Percentiles rank a stretch among this genome's conserved stretches.
These are phyloP conservation scores for Pipistrellus pygmaeus DNA, from an alignment of 2,797 vertebrate species.

Conservation along the genomic window DNA sequence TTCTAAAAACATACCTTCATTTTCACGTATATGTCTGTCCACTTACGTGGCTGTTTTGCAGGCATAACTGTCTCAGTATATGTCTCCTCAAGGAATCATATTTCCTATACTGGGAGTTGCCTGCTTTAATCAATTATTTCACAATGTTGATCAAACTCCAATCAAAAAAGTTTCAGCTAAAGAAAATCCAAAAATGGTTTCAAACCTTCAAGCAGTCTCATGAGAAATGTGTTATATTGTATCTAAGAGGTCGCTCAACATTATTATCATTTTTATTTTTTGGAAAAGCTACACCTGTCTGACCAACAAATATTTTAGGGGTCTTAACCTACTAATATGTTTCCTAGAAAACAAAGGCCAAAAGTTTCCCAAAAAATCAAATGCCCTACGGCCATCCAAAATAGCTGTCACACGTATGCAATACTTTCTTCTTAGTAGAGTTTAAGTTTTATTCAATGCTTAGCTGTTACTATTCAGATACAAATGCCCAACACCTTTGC, in stretches of 20 bases:
- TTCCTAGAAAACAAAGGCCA: background rate
- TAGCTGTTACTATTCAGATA: background rate
- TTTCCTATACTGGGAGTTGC: constrained; percentile 1
- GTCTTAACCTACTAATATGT: background rate
- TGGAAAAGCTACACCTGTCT: background rate
- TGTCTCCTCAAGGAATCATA: background rate
- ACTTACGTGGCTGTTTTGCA: background rate
- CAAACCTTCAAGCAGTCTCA: background rate
- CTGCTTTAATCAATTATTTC: constrained; percentile 44
- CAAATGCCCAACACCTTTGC: background rate
- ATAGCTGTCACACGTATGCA: background rate
- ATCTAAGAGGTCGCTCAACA: background rate
- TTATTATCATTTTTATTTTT: background rate
- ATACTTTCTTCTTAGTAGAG: background rate
- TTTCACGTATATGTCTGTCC: constrained; percentile 18
- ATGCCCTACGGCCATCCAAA: background rate
- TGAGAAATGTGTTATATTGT: background rate
- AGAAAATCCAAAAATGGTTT: background rate
- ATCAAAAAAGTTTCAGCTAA: constrained; percentile 3
- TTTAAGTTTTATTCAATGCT: background rate
- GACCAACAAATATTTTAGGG: background rate
- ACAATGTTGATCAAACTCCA: background rate
- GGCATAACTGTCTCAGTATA: background rate
- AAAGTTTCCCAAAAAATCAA: constrained; percentile 3
- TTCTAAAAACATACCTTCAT: constrained; percentile 69